Conservation (phyloP, 2,888 invertebrate genomes). For the Lepidochrysops patricia region DNA sequence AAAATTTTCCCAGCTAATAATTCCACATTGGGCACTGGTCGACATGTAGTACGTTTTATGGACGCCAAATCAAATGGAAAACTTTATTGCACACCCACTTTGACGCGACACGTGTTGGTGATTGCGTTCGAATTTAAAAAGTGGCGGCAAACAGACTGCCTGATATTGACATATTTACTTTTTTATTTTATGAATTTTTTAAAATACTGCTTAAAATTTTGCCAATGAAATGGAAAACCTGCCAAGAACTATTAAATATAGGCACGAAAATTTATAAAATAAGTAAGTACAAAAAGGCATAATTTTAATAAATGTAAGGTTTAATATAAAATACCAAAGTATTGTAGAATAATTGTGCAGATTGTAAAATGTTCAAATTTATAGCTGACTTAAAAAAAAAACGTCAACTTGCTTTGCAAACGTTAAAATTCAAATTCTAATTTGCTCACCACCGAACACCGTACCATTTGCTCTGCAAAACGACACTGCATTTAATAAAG, state of each 20-base stretch:
- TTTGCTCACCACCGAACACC: too few species aligned
- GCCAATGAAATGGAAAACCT: background rate
- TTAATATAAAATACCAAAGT: too few species aligned
- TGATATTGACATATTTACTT: conserved; percentile 30
- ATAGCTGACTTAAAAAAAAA: background rate
- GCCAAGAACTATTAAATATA: background rate
- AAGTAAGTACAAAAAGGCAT: too few species aligned
- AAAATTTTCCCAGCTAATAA: background rate
- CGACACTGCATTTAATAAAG: background rate
- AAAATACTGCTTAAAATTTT: background rate
- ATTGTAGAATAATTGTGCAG: background rate
- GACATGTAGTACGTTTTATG: background rate
- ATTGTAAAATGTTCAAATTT: background rate
- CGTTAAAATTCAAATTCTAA: conserved; percentile 2
- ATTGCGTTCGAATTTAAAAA: conserved; percentile 40
- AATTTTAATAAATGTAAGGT: too few species aligned
- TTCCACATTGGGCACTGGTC: background rate
- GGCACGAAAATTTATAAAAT: too few species aligned
- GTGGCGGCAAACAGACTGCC: conserved; percentile 40
- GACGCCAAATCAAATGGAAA: conserved; percentile 13
- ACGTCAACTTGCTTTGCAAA: background rate
- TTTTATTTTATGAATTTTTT: conserved; percentile 2
- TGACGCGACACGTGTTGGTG: conserved; percentile 20
- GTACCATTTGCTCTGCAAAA: conserved; percentile 26
- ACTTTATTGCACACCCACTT: conserved; percentile 22